phyloP scores from a whole-genome alignment of 2,888 invertebrate genomes.

The Agrochola lychnidis region DNA sequence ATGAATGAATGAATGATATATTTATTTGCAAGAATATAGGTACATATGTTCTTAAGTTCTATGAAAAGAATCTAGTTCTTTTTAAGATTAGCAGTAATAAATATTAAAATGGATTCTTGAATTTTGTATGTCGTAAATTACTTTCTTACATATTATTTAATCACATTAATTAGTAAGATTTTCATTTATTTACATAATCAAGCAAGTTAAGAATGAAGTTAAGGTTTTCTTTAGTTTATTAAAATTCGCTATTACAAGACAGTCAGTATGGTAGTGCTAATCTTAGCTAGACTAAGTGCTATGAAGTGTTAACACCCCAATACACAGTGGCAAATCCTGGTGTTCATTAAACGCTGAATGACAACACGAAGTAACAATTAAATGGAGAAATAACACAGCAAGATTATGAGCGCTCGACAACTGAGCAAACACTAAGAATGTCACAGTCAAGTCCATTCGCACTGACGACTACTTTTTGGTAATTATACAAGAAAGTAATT shows the following conservation, averaged over 20 bases:
- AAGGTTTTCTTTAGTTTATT: conserved; percentile 7
- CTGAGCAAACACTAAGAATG: neutral
- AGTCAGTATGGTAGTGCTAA: conserved; percentile 53
- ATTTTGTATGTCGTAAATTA: neutral
- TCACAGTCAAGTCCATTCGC: neutral
- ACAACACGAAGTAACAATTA: neutral
- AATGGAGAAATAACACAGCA: conserved; percentile 1
- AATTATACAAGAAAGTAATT: neutral
- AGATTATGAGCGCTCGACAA: too few species aligned
- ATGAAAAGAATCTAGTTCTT: neutral
- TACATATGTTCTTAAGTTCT: too few species aligned
- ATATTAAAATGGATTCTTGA: neutral
- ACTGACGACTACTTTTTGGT: neutral
- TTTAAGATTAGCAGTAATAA: neutral
- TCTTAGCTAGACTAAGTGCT: conserved; percentile 60
- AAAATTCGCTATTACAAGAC: conserved; percentile 20
- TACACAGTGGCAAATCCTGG: conserved; percentile 45
- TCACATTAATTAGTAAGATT: neutral
- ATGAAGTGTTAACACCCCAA: conserved; percentile 61
- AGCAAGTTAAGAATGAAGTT: conserved; percentile 1
- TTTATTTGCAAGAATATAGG: too few species aligned
- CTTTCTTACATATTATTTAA: neutral
- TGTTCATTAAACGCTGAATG: neutral
- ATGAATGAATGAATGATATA: too few species aligned
- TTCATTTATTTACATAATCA: conserved; percentile 9